Evolutionary conservation across 2,113 vertebrate genomes (phyloP).

Genomic region (Gymnogyps californianus): DNA sequence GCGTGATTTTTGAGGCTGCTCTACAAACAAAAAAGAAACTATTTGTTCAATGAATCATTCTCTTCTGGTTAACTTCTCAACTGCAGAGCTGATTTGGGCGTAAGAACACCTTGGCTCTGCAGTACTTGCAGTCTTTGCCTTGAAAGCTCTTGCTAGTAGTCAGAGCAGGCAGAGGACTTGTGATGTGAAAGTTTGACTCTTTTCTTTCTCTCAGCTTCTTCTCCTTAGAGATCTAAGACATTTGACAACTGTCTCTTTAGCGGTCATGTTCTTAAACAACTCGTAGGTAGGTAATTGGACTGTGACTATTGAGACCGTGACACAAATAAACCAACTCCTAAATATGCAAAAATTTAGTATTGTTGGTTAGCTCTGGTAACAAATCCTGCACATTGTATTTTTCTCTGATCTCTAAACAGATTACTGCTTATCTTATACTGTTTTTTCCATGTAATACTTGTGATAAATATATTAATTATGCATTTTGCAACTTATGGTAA

Average conservation of each 20-base stretch:
- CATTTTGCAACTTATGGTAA: neutral
- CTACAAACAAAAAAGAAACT: neutral
- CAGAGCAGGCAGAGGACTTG: neutral
- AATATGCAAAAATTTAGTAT: neutral
- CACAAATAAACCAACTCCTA: neutral
- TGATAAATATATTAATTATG: neutral
- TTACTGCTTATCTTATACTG: neutral
- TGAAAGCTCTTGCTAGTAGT: neutral
- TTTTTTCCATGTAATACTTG: neutral
- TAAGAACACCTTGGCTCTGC: neutral
- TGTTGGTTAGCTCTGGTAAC: neutral
- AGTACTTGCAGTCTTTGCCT: neutral
- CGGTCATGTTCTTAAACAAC: neutral
- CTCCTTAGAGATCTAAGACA: neutral
- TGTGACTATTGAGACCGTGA: neutral
- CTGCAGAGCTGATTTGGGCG: neutral
- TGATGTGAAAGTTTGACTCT: neutral
- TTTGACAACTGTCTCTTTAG: neutral
- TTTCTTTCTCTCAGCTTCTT: neutral
- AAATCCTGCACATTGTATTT: neutral
- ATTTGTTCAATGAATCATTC: neutral
- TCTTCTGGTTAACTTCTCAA: neutral
- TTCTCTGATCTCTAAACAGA: neutral
- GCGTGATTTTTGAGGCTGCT: neutral
- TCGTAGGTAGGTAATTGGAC: neutral